A percentile compares a stretch with the other conserved stretches of the same genome.
Evolutionary conservation across 1,140 invertebrate genomes (phyloP).

Genomic region (Anastatus disparis): DNA sequence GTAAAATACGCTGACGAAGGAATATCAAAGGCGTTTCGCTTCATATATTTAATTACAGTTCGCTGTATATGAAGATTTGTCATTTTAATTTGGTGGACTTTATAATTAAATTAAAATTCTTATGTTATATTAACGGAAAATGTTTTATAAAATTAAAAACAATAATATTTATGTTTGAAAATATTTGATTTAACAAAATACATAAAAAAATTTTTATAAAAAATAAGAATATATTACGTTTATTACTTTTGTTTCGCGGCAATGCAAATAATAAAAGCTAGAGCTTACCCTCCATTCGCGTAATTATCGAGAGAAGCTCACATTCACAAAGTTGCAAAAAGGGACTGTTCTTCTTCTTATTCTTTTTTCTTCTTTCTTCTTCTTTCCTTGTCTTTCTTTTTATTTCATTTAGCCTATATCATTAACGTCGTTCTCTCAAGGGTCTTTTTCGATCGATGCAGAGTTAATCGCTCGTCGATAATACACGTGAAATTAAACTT

Average conservation of each 20-base stretch:
- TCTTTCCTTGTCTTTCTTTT: no score
- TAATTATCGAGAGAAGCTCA: conserved; percentile 19
- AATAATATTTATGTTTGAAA: no score
- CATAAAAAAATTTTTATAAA: no score
- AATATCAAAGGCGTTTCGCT: not conserved
- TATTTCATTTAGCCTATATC: conserved; percentile 12
- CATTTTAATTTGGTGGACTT: conserved; percentile 13
- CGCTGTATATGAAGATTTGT: not conserved
- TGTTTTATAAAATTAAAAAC: no score
- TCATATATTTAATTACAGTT: conserved; percentile 6
- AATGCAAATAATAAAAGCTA: not conserved
- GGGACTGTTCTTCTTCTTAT: conserved; percentile 42
- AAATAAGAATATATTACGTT: no score
- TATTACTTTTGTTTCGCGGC: not conserved
- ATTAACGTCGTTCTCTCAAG: conserved; percentile 22
- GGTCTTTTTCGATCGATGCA: conserved; percentile 7
- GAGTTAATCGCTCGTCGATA: conserved; percentile 30
- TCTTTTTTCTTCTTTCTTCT: no score
- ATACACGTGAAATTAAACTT: conserved; percentile 25
- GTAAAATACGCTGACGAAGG: not conserved
- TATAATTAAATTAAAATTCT: no score
- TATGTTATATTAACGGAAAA: no score
- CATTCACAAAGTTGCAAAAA: not conserved
- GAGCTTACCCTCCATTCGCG: not conserved
- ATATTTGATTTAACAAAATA: no score